Evolutionary conservation across 2,797 vertebrate genomes (phyloP).

Genomic region (Phrynocephalus vlangalii): DNA sequence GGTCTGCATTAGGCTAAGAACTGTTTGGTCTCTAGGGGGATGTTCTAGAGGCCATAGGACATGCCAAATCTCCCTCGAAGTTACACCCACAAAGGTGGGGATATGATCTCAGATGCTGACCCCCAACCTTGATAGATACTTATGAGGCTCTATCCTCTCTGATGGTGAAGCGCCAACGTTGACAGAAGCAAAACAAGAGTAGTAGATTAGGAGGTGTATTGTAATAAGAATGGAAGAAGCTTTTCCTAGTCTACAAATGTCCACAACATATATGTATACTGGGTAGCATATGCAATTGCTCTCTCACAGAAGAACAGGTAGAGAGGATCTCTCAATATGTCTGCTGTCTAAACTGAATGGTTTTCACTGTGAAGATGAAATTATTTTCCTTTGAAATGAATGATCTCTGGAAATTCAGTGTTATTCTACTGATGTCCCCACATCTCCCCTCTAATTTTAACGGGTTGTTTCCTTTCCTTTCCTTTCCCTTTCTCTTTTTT

Average conservation of each 20-base stretch:
- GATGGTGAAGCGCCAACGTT: no score
- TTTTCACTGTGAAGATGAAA: constrained; percentile 55
- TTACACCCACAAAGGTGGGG: neutral
- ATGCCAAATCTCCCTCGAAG: neutral
- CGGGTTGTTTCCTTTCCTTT: constrained; percentile 3
- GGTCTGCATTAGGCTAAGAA: neutral
- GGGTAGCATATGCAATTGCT: no score
- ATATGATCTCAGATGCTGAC: neutral
- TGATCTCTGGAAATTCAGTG: constrained; percentile 68
- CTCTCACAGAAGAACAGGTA: constrained; percentile 11
- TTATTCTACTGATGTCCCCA: constrained; percentile 62
- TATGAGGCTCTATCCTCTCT: no score
- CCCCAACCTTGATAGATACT: neutral
- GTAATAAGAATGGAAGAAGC: no score
- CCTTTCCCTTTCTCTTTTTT: no score
- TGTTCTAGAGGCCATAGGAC: neutral
- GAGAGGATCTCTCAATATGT: constrained; percentile 55
- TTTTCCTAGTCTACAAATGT: no score
- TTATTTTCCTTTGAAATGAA: constrained; percentile 64
- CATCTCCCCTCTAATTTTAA: neutral
- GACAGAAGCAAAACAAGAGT: no score
- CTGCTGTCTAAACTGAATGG: constrained; percentile 54
- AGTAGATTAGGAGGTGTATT: no score
- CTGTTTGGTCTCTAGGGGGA: neutral
- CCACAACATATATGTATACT: no score